These are phyloP conservation scores for Tryphoninae sp. DNA, from an alignment of 2,888 invertebrate genomes.

Conservation along the genomic window DNA sequence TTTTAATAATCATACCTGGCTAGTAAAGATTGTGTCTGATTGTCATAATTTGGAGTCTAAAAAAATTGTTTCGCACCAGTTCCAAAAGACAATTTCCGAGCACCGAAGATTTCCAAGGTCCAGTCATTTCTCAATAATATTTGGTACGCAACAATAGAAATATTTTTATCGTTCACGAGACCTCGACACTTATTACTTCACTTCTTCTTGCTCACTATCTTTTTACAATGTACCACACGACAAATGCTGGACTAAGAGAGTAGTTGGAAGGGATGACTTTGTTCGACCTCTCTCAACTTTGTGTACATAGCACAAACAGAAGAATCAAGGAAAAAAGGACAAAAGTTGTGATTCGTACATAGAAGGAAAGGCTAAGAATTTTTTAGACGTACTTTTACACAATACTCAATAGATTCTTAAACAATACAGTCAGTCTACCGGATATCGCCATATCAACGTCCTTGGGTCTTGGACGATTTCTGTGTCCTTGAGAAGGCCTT, in stretches of 20 bases:
- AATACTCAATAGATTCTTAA: constrained; percentile 72
- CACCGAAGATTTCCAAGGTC: background rate
- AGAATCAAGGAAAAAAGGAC: background rate
- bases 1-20: background rate
- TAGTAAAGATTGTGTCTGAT: no score
- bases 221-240: background rate
- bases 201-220: background rate
- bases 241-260: background rate
- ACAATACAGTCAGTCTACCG: constrained; percentile 70
- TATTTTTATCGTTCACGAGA: background rate
- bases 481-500: constrained; percentile 82
- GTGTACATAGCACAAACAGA: background rate
- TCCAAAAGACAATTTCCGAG: constrained; percentile 47
- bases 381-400: constrained; percentile 33
- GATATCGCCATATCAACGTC: constrained; percentile 72
- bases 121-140: constrained; percentile 20
- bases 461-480: constrained; percentile 74
- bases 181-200: background rate
- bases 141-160: background rate
- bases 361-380: no score
- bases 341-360: background rate
- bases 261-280: constrained; percentile 3
- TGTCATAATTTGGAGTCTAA: background rate
- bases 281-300: constrained; percentile 5
- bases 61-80: constrained; percentile 48